phyloP scores from a whole-genome alignment of 2,797 vertebrate genomes.

The Pipistrellus kuhlii region DNA sequence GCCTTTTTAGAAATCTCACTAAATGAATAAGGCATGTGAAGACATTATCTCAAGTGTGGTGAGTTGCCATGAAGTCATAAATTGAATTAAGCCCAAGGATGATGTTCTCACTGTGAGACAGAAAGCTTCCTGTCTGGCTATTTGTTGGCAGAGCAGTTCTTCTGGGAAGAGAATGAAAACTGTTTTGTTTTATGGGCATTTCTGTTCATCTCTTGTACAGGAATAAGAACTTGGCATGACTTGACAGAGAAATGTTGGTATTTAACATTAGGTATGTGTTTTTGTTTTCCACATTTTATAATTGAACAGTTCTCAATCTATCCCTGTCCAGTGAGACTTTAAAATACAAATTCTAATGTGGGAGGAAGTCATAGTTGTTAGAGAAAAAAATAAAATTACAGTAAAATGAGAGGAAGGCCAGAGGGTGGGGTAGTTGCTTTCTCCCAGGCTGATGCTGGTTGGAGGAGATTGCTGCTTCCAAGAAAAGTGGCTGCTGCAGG shows the following conservation, averaged over 20 bases:
- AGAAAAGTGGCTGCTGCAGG: neutral
- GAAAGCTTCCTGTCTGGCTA: conserved; percentile 40
- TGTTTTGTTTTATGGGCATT: neutral
- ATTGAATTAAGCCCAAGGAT: conserved; percentile 58
- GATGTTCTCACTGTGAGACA: conserved; percentile 31
- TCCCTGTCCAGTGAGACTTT: neutral
- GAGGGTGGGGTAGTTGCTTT: neutral
- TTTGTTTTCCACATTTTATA: conserved; percentile 17
- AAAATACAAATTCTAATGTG: neutral
- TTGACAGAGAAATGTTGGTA: conserved; percentile 25
- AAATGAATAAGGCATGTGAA: conserved; percentile 61
- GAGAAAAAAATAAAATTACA: conserved; percentile 38
- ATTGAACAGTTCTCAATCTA: neutral
- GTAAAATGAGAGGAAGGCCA: neutral
- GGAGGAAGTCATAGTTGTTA: neutral
- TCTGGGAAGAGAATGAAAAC: conserved; percentile 49
- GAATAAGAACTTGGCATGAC: neutral
- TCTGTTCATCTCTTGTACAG: neutral
- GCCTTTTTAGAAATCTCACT: conserved; percentile 48
- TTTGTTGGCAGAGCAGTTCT: conserved; percentile 20
- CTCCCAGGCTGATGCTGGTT: neutral
- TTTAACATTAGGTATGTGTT: neutral
- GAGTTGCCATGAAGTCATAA: conserved; percentile 56
- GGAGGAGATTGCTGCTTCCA: neutral
- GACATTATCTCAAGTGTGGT: conserved; percentile 57